Base-by-base conservation (phyloP, 1,140 invertebrate genomes). In the Drosophila teissieri region DNA sequence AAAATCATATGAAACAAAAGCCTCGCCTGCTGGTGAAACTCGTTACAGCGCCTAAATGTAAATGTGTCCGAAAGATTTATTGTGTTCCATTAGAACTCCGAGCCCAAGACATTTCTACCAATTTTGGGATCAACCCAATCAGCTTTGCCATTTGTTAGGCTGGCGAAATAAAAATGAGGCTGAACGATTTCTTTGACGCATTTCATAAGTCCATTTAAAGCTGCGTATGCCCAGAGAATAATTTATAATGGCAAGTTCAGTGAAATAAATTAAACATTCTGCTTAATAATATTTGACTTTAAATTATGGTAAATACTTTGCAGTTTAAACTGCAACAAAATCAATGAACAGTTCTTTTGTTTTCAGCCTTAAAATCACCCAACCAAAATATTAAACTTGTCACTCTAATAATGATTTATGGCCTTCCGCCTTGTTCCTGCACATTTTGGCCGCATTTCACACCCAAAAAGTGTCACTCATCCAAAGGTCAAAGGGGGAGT, bases 1-100 rank as follows among this genome's bases (percentile, higher is more conserved):
- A 10, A 31, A 34, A 17, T 2, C 15, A 51, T 42, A 34, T 19
- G 45, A 52, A 51, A 68, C 10, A 68, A 51, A 52, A 65, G 24
- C n/a, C 46, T 34, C 39, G 44, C 55, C 64, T 36, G 42, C 48
- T 69, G 48, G 24, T 56, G 42, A 69, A 70, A 69, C 51, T 69
- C 51, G 65, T 72, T 70, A 72, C 65, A 72, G 17, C 44, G 52
- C 36, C 27, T 57, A 49, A 57, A 70, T 72, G 68, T 70, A 70
- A 72, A 72, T 72, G 44, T 57, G 36, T 4, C 65, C n/a, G 27
- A 22, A 14, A 57, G 65, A 72, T 72, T 72, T 70, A 72, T 72
- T 39, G 52, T 7, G 12, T 49, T 48, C 37, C 64, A 70, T 70
- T 72, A 70, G 44, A 72, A 70, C 40, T 70, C 19, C 34, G 42